Base-by-base conservation (phyloP, 2,888 invertebrate genomes). In the Horisme vitalbata region DNA sequence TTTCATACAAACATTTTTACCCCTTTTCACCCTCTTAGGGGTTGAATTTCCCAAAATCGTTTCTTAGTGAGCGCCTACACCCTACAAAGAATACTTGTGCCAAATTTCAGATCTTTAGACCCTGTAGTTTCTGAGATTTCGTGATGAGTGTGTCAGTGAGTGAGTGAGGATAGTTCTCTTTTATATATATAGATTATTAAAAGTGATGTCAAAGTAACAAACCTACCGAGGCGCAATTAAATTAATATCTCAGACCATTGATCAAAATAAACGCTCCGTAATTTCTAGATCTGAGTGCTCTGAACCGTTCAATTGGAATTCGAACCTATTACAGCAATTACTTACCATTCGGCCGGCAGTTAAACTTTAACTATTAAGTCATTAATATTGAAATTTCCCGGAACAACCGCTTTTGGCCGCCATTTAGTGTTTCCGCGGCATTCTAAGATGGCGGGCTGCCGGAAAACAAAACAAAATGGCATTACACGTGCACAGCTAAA, bases 301-400 rank as follows among this genome's bases (percentile, higher is more conserved):
- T 44, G 50, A 65, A 67, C 65, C 62, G 45, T 61, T 59, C 62
- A 67, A 75, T 73, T 68, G 70, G 53, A 52, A 46, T 52, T 44
- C 27, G 14, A 47, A 62, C 63, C 69, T 64, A 75, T 83, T 78
- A 75, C 66, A 67, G 57, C 76, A 77, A 80, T 83, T 81, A 78
- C 73, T 77, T 73, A 71, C 71, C 72, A 80, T 77, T 71, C 63
- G 67, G 67, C 68, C 71, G 71, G 74, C 71, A 71, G 71, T 79
- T 75, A 71, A 81, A 83, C 77, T 82, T 79, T 68, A 77, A 80
- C 82, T 80, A 81, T 80, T 81, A 77, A 75, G 77, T 73, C 79
- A 79, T 83, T 83, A 79, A 82, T 81, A 74, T 72, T 45, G 69
- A 68, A 74, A 74, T 65, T 79, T 79, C 78, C 62, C 56, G 55